These are phyloP conservation scores for Oscheius sp. DNA, from an alignment of 2,888 invertebrate species.

Conservation along the genomic window DNA sequence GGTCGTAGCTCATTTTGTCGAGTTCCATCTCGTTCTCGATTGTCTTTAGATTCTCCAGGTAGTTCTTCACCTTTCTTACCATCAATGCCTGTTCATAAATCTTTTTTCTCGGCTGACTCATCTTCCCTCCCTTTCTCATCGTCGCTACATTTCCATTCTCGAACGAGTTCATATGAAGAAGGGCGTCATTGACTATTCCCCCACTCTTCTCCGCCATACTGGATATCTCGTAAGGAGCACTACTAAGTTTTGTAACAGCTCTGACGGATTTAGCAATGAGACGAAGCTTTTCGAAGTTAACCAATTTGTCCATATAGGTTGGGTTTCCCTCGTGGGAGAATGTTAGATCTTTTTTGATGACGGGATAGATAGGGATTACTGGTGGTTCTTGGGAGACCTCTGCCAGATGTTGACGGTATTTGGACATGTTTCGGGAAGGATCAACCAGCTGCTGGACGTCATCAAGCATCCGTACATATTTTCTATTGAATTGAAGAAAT, in stretches of 20 bases:
- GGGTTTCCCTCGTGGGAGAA: conserved; percentile 95
- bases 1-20: conserved; percentile 87
- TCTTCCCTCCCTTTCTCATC: conserved; percentile 54
- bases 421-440: conserved; percentile 98
- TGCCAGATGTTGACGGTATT: conserved; percentile 88
- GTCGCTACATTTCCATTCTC: conserved; percentile 62
- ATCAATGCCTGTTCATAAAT: conserved; percentile 81
- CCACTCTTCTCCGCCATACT: conserved; percentile 61
- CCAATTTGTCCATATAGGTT: conserved; percentile 70
- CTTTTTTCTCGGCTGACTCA: conserved; percentile 57
- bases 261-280: conserved; percentile 95
- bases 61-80: conserved; percentile 94
- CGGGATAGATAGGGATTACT: conserved; percentile 75
- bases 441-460: conserved; percentile 96
- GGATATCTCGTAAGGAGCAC: conserved; percentile 78
- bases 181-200: conserved; percentile 58
- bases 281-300: conserved; percentile 96
- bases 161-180: conserved; percentile 66
- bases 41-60: conserved; percentile 88
- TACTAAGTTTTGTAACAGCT: conserved; percentile 83
- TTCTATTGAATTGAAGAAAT: conserved; percentile 73
- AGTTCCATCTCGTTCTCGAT: conserved; percentile 89
- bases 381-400: conserved; percentile 61
- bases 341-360: conserved; percentile 82
- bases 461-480: conserved; percentile 88